These are phyloP conservation scores for Lamprologus tigripictilis DNA, from an alignment of 2,113 vertebrate species.

Conservation along the genomic window DNA sequence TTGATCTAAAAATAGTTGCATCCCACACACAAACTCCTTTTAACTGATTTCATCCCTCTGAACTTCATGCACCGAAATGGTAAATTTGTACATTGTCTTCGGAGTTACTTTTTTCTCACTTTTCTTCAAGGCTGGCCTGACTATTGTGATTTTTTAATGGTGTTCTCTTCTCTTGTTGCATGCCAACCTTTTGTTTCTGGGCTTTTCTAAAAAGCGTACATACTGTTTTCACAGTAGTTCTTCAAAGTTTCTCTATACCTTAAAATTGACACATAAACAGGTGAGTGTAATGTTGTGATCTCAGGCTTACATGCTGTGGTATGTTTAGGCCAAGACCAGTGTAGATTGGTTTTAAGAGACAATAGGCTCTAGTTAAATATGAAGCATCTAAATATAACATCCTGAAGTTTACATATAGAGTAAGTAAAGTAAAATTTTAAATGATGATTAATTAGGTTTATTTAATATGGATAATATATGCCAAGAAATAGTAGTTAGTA, in stretches of 20 bases:
- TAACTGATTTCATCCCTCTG: not conserved
- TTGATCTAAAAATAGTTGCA: slow-evolving; percentile 19
- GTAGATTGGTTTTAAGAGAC: not conserved
- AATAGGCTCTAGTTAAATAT: not conserved
- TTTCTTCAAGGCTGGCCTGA: not conserved
- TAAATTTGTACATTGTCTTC: not conserved
- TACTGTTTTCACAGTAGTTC: not conserved
- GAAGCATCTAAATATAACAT: not conserved
- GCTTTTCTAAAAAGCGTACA: not conserved
- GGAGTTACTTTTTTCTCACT: not conserved
- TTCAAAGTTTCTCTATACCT: not conserved
- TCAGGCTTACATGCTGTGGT: not conserved
- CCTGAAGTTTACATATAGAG: not conserved
- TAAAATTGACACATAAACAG: not conserved
- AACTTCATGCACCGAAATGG: not conserved
- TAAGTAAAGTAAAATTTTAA: not conserved
- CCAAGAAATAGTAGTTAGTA: not conserved
- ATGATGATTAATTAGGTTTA: not conserved
- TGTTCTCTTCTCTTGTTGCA: not conserved
- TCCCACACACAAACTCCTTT: not conserved
- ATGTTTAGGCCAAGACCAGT: not conserved
- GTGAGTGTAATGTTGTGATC: not conserved
- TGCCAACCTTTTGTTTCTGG: not conserved
- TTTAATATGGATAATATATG: not conserved
- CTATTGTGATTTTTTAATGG: not conserved